Conservation (phyloP, 2,888 invertebrate species). For the Microplitis deprimator region DNA sequence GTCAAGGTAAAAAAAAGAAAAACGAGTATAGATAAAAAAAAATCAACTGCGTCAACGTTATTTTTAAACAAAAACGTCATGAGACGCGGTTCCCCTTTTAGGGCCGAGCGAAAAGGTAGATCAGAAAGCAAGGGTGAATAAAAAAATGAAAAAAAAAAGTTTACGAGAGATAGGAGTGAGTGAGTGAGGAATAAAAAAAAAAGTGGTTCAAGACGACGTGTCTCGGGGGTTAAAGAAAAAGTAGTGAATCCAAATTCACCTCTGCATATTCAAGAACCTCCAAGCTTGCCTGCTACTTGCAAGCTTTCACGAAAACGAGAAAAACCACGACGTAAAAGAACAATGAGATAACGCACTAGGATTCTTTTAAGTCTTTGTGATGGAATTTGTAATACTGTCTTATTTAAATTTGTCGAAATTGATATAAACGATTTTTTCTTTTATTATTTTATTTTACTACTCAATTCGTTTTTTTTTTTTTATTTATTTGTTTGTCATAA, state of each 20-base stretch:
- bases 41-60: conserved; percentile 48
- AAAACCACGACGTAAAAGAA: conserved; percentile 21
- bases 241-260: conserved; percentile 41
- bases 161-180: conserved; percentile 35
- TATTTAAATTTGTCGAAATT: conserved; percentile 17
- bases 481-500: conserved; percentile 17
- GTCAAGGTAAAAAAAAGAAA: conserved; percentile 14
- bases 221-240: conserved; percentile 27
- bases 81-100: conserved; percentile 40
- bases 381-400: conserved; percentile 29
- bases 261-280: conserved; percentile 41
- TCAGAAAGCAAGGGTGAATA: conserved; percentile 18
- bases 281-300: conserved; percentile 15
- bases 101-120: conserved; percentile 29
- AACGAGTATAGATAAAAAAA: conserved; percentile 14
- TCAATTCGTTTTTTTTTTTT: neutral
- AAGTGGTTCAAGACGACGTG: conserved; percentile 18
- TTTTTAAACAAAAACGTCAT: conserved; percentile 52
- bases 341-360: conserved; percentile 21
- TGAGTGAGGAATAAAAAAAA: conserved; percentile 3
- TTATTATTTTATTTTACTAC: neutral
- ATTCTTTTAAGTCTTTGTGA: conserved; percentile 22
- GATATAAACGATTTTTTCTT: conserved; percentile 24
- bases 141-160: conserved; percentile 26
- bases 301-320: conserved; percentile 33